Evolutionary conservation across 2,888 invertebrate species (phyloP), one percentile per base, ranked within the genome.

Genomic region (Amorpha juglandis): DNA sequence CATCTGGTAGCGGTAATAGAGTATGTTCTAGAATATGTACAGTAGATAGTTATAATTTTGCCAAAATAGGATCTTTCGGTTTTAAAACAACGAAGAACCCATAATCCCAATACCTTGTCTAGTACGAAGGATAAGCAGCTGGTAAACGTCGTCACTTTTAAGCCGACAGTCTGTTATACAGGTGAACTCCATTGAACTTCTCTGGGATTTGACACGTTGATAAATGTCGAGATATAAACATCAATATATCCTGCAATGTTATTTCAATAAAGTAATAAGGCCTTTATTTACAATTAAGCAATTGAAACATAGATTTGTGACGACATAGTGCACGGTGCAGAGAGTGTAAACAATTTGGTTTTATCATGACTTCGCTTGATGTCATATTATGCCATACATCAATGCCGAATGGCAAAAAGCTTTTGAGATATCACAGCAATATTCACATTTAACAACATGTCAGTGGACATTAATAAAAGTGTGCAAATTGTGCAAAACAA

Each of bases 51-150:
- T 27, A 27, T 27, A 27, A 3, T 27, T 27, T 27, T 27, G 27
- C 27, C 27, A 27, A 27, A 48, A 7, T 16, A 50, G 9, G 11
- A 3, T 11, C 50, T 9, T 19, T 19, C 50, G 19, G 19, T 19
- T 50, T 19, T 19, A 19, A 38, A 21, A 50, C 19, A 48, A 50
- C 19, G 50, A 19, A 19, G 50, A 16, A 48, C 6, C 19, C 9
- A 42, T 38, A 19, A n/a, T 58, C 19, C 38, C 38, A 19, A 12
- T 58, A 58, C 58, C 58, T 58, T 58, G 58, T 58, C 58, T 58
- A 58, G 38, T 19, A 58, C 42, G 58, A 38, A 58, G 58, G 11
- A 58, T 19, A 19, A 58, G 58, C 58, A 58, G 58, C 58, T 58
- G 58, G 42, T 58, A 58, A 58, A 38, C 11, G 38, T 58, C 58